A percentile compares a stretch with the other conserved stretches of the same genome.
These are phyloP conservation scores for Atta cephalotes DNA, from an alignment of 1,140 invertebrate species.

Conservation along the genomic window DNA sequence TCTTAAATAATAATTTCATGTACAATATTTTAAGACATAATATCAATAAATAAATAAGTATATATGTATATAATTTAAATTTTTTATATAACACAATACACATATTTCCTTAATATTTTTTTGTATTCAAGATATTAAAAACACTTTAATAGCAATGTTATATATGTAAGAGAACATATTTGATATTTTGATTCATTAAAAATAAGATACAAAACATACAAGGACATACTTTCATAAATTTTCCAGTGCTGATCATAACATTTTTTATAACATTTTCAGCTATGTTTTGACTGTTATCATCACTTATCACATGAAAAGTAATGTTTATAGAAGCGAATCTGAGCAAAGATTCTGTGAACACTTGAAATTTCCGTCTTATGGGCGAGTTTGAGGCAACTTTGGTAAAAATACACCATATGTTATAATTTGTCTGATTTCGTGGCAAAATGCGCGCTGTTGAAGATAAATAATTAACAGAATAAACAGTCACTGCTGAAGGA, in stretches of 20 bases:
- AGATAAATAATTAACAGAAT: constrained; percentile 28
- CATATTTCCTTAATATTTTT: background rate
- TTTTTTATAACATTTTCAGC: constrained; percentile 87
- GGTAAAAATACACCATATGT: constrained; percentile 88
- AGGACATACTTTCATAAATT: constrained; percentile 84
- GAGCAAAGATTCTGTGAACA: constrained; percentile 88
- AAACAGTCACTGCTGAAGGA: constrained; percentile 51
- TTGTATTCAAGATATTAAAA: background rate
- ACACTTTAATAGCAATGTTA: background rate
- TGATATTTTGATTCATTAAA: background rate
- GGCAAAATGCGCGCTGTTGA: background rate
- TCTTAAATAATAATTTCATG: background rate
- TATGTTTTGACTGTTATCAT: constrained; percentile 88
- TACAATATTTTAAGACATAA: too few relatives aligned
- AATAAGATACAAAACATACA: constrained; percentile 72
- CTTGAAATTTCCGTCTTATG: constrained; percentile 88
- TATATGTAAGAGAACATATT: background rate
- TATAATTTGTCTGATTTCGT: constrained; percentile 69
- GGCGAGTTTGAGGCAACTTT: constrained; percentile 88
- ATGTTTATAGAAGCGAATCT: constrained; percentile 86
- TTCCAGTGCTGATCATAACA: constrained; percentile 82
- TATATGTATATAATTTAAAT: too few relatives aligned
- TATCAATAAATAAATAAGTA: too few relatives aligned
- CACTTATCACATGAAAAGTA: constrained; percentile 90
- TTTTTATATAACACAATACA: background rate